Base-by-base conservation (phyloP, 1,140 invertebrate species). In the Pseudomyrmex cubaensis region DNA sequence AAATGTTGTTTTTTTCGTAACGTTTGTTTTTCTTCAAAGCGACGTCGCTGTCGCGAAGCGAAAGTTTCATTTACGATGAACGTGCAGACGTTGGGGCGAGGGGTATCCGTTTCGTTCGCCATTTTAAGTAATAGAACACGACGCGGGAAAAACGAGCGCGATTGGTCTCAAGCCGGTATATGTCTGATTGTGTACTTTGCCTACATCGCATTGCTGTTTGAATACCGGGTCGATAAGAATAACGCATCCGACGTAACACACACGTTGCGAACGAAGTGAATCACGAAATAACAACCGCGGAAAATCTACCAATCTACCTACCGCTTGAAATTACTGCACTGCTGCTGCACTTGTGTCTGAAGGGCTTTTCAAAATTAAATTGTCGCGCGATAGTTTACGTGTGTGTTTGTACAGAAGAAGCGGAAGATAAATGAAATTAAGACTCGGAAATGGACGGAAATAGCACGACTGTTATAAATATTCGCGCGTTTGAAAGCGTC, bases 51-150 rank as follows among this genome's bases (percentile, higher is more conserved):
- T 69, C 54, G 46, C 75, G 78, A 86, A 35, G 25, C 15, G 48
- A 74, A 84, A 89, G 80, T 85, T 76, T 69, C 76, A 61, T 61
- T 35, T 1, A 1, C 35, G 35, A 35, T 1, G 35, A 35, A 35
- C 78, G 69, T 76, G 83, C 78, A 72, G 78, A 88, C 87, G 88
- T 89, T 86, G 85, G 84, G 83, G 69, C 70, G 57, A 88, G 70
- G 83, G 70, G 83, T 54, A 88, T 89, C 78, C 70, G 80, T 89
- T 77, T 87, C 5, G 85, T 86, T 69, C 80, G 83, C 74, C 73
- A 84, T 70, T 89, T 85, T 64, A 83, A 89, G 80, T 85, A 84
- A 70, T 72, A 48, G 44, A 69, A 66, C 75, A 72, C 72, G 25
- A 64, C 50, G 59, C 52, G 62, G 66, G 84, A 85, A 85, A 88